phyloP scores from a whole-genome alignment of 2,888 invertebrate species.

The Plagodis dolabraria region DNA sequence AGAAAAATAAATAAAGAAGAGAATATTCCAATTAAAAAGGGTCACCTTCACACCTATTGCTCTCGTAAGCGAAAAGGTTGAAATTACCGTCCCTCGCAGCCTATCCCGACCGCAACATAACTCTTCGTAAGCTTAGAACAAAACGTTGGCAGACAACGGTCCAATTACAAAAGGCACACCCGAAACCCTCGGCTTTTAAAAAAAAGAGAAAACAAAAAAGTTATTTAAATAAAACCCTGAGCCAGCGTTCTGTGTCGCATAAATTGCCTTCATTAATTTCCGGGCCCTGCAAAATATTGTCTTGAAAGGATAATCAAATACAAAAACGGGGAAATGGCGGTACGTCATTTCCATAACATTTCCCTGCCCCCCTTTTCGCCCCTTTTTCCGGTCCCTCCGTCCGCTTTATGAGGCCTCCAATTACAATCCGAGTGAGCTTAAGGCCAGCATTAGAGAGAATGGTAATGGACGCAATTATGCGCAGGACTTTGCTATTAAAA shows the following conservation, averaged over 20 bases:
- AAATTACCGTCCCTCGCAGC: slow-evolving; percentile 32
- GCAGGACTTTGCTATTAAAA: slow-evolving; percentile 48
- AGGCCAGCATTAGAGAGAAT: slow-evolving; percentile 72
- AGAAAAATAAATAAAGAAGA: neutral
- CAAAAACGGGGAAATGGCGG: slow-evolving; percentile 84
- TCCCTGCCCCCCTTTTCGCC: slow-evolving; percentile 61
- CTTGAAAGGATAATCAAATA: slow-evolving; percentile 86
- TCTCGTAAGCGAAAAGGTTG: slow-evolving; percentile 17
- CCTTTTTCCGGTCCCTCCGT: slow-evolving; percentile 75
- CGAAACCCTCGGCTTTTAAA: slow-evolving; percentile 66
- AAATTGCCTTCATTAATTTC: slow-evolving; percentile 85
- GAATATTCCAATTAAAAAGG: slow-evolving; percentile 2
- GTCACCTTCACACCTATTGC: slow-evolving; percentile 12
- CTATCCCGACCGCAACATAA: slow-evolving; percentile 74
- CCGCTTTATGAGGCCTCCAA: slow-evolving; percentile 82
- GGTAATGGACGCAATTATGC: slow-evolving; percentile 62
- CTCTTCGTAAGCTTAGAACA: slow-evolving; percentile 67
- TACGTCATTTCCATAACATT: slow-evolving; percentile 84
- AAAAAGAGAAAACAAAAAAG: slow-evolving; percentile 60
- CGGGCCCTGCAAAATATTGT: slow-evolving; percentile 83
- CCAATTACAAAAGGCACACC: slow-evolving; percentile 80
- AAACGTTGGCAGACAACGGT: slow-evolving; percentile 60
- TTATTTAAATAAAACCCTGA: slow-evolving; percentile 81
- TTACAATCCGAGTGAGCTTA: slow-evolving; percentile 79
- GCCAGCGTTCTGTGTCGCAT: slow-evolving; percentile 78